A percentile compares a stretch with the other conserved stretches of the same genome.
These are phyloP conservation scores for Psittacula derbiana DNA, from an alignment of 2,797 vertebrate genomes.

Conservation along the genomic window DNA sequence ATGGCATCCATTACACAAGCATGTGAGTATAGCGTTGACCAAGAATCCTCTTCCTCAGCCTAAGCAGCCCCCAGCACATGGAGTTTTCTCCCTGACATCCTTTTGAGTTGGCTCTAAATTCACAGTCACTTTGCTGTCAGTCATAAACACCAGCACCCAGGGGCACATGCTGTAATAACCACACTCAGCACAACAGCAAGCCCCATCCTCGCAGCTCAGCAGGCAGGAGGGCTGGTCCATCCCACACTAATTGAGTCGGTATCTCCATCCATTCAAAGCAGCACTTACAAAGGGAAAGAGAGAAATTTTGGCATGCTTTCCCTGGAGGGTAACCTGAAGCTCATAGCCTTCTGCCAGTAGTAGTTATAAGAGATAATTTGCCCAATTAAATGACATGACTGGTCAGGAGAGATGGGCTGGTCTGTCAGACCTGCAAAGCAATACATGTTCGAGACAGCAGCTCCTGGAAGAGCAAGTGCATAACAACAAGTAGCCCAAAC, in stretches of 20 bases:
- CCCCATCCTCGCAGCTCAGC: conserved; percentile 82
- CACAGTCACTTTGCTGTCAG: conserved; percentile 83
- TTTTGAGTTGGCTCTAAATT: conserved; percentile 75
- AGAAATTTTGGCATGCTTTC: conserved; percentile 69
- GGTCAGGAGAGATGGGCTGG: conserved; percentile 84
- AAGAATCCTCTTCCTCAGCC: not conserved
- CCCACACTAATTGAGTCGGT: conserved; percentile 76
- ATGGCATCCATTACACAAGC: no score
- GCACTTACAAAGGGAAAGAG: not conserved
- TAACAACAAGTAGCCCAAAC: not conserved
- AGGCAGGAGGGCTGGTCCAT: conserved; percentile 83
- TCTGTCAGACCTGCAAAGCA: conserved; percentile 77
- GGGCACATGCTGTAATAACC: conserved; percentile 77
- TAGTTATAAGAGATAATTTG: conserved; percentile 83
- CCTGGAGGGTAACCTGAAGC: conserved; percentile 82
- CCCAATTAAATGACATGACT: conserved; percentile 84
- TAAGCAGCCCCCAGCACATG: not conserved
- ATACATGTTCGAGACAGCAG: conserved; percentile 77
- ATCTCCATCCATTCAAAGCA: conserved; percentile 34
- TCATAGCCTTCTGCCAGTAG: conserved; percentile 75
- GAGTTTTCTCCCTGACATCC: conserved; percentile 66
- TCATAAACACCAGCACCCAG: conserved; percentile 84
- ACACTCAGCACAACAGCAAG: conserved; percentile 79
- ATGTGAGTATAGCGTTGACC: not conserved
- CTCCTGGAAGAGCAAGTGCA: not conserved